phyloP scores from a whole-genome alignment of 2,113 vertebrate species.

The Jaculus jaculus region DNA sequence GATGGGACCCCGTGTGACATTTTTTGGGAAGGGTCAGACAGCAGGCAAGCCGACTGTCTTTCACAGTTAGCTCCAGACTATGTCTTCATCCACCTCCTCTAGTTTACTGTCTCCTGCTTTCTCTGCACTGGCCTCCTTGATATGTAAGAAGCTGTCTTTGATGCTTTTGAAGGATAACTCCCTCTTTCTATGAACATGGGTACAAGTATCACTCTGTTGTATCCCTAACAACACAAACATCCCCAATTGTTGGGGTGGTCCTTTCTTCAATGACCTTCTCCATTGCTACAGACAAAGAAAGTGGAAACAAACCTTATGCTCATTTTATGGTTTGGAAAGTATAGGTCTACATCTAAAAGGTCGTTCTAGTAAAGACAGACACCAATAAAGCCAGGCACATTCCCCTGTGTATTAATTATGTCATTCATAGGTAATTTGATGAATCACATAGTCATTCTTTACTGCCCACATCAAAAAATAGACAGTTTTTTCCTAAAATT shows the following conservation, averaged over 20 bases:
- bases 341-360: not conserved
- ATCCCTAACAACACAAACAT: not conserved
- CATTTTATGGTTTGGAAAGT: not conserved
- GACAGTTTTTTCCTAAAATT: not conserved
- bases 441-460: not conserved
- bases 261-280: not conserved
- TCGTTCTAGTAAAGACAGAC: not conserved
- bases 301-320: not conserved
- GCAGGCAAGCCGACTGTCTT: not conserved
- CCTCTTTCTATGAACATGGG: not conserved
- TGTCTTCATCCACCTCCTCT: not conserved
- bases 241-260: fast-evolving
- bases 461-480: not conserved
- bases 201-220: not conserved
- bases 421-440: not conserved
- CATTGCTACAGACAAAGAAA: not conserved
- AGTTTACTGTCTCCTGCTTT: not conserved
- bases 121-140: not conserved
- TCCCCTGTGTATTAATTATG: not conserved
- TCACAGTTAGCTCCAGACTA: not conserved
- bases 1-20: conserved; percentile 6
- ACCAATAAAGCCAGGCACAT: not conserved
- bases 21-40: not conserved
- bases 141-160: not conserved
- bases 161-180: not conserved